phyloP scores from a whole-genome alignment of 2,888 invertebrate genomes.

The Microctonus brassicae region DNA sequence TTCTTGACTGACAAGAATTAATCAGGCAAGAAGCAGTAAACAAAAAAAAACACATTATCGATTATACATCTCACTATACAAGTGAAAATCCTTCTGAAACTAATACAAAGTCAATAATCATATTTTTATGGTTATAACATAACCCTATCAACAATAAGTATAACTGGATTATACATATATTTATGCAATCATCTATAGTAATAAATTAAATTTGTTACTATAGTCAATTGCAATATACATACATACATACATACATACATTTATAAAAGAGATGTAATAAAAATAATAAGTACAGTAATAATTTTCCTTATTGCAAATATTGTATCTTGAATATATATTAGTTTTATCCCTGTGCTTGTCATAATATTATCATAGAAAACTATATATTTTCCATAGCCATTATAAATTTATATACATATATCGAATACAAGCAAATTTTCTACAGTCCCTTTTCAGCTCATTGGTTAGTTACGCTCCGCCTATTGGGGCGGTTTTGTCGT shows the following conservation, averaged over 20 bases:
- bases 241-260: too few relatives aligned
- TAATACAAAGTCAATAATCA: neutral
- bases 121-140: neutral
- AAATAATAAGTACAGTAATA: neutral
- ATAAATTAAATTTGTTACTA: neutral
- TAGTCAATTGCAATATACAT: neutral
- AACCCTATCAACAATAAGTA: too few relatives aligned
- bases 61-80: neutral
- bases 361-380: neutral
- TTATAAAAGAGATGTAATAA: neutral
- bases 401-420: neutral
- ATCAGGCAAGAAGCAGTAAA: neutral
- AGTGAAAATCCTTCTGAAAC: neutral
- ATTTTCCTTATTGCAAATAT: neutral
- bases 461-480: conserved; percentile 20
- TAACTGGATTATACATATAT: neutral
- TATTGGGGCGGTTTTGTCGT: conserved; percentile 37
- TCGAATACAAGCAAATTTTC: neutral
- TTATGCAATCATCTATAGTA: neutral
- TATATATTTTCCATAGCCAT: too few relatives aligned
- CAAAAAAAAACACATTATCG: neutral
- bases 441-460: conserved; percentile 16
- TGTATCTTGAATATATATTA: neutral
- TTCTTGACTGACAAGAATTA: neutral
- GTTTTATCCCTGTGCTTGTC: neutral